A percentile compares a stretch with the other conserved stretches of the same genome.
Evolutionary conservation across 1,140 invertebrate species (phyloP).

Genomic region (Ruditapes philippinarum): DNA sequence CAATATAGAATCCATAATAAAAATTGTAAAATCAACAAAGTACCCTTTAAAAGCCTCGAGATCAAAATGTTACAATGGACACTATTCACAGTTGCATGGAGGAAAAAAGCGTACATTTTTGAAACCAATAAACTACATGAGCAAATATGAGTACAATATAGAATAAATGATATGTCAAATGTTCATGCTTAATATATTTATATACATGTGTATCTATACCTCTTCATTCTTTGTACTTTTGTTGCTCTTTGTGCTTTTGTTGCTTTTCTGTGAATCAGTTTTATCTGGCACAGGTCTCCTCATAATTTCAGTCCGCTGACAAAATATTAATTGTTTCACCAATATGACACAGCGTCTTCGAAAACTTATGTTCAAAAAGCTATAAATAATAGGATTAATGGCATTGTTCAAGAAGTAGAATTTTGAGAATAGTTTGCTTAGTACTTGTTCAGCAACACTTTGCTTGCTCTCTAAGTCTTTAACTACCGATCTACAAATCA

Average conservation of each 20-base stretch:
- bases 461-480: conserved; percentile 71
- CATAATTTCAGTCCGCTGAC: not conserved
- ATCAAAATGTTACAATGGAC: no score
- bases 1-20: no score
- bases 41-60: no score
- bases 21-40: no score
- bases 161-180: no score
- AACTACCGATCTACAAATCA: conserved; percentile 72
- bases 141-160: no score
- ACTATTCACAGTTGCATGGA: no score
- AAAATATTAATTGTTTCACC: conserved; percentile 47
- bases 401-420: conserved; percentile 84
- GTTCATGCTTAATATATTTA: no score
- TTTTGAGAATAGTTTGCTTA: conserved; percentile 81
- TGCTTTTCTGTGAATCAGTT: conserved; percentile 59
- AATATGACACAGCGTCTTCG: conserved; percentile 68
- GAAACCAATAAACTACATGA: no score
- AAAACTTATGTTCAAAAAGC: conserved; percentile 84
- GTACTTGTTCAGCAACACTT: conserved; percentile 62
- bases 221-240: conserved; percentile 61
- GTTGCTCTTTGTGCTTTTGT: conserved; percentile 54
- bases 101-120: no score
- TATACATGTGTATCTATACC: conserved; percentile 23
- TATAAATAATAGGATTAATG: conserved; percentile 84
- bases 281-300: conserved; percentile 25